phyloP scores from a whole-genome alignment of 2,797 vertebrate genomes.

The Trachurus trachurus region DNA sequence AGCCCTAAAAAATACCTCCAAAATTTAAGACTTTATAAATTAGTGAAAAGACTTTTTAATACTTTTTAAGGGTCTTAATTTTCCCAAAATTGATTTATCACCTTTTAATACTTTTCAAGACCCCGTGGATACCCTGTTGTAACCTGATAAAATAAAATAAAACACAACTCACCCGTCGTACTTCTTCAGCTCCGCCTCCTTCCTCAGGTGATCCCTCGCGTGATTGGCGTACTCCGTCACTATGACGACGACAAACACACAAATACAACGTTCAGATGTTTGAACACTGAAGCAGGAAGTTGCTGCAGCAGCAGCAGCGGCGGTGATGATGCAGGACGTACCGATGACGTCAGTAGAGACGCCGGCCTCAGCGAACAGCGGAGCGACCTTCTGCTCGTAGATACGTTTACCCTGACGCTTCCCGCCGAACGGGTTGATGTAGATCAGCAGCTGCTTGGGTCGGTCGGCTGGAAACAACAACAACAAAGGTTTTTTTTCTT shows the following conservation, averaged over 20 bases:
- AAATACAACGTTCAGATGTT: not conserved
- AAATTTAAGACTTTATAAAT: too few species aligned
- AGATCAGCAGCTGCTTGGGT: constrained; percentile 94
- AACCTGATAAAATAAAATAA: too few species aligned
- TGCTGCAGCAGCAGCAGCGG: rapidly evolving
- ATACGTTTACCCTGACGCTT: constrained; percentile 91
- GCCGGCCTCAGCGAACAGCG: constrained; percentile 90
- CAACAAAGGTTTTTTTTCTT: too few species aligned
- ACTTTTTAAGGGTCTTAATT: too few species aligned
- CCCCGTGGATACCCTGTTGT: too few species aligned
- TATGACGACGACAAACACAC: constrained; percentile 73
- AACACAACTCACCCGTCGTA: constrained; percentile 91
- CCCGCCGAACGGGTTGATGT: constrained; percentile 95
- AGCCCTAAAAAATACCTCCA: too few species aligned
- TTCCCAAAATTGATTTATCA: too few species aligned
- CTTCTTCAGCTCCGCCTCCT: constrained; percentile 88
- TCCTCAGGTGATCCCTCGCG: constrained; percentile 91
- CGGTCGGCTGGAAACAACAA: constrained; percentile 84
- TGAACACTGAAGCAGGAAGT: not conserved
- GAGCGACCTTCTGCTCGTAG: constrained; percentile 94
- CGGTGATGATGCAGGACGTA: constrained; percentile 57
- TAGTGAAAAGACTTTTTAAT: too few species aligned
- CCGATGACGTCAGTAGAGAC: constrained; percentile 92
- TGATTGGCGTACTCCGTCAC: constrained; percentile 95
- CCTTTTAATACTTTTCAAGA: too few species aligned